phyloP scores from a whole-genome alignment of 2,113 vertebrate species.

The Eubucco bourcierii region DNA sequence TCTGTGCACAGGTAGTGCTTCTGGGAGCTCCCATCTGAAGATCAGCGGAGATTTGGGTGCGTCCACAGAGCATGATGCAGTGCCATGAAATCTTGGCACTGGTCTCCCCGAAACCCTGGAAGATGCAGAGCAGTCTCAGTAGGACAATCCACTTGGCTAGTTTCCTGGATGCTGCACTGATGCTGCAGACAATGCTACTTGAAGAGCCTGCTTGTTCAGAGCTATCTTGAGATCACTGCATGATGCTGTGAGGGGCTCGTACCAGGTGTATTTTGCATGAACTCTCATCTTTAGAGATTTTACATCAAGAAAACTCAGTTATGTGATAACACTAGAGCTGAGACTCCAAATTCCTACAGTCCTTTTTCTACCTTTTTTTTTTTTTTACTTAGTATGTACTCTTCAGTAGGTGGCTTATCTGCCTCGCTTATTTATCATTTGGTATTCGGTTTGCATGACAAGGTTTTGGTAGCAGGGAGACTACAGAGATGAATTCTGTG shows the following conservation, averaged over 20 bases:
- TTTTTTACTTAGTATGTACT: background rate
- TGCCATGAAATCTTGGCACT: background rate
- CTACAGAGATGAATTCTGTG: background rate
- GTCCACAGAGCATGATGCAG: background rate
- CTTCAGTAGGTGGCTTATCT: background rate
- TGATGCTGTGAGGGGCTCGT: background rate
- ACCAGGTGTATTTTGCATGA: background rate
- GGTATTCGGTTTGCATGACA: fast-evolving
- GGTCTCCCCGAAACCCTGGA: background rate
- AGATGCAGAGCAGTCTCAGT: slow-evolving; percentile 2
- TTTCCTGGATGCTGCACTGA: slow-evolving; percentile 19
- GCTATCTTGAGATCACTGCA: background rate
- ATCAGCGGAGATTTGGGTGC: background rate
- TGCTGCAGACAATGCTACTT: background rate
- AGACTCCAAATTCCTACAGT: background rate
- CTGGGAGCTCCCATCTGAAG: background rate
- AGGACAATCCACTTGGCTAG: background rate
- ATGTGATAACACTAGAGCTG: background rate
- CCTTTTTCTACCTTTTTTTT: background rate
- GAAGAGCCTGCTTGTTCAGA: background rate
- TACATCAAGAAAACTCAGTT: background rate
- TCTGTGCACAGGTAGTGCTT: background rate
- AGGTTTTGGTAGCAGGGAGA: background rate
- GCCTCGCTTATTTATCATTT: background rate
- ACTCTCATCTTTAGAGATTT: background rate